These are phyloP conservation scores for Macquaria australasica DNA, from an alignment of 2,113 vertebrate genomes.

Conservation along the genomic window DNA sequence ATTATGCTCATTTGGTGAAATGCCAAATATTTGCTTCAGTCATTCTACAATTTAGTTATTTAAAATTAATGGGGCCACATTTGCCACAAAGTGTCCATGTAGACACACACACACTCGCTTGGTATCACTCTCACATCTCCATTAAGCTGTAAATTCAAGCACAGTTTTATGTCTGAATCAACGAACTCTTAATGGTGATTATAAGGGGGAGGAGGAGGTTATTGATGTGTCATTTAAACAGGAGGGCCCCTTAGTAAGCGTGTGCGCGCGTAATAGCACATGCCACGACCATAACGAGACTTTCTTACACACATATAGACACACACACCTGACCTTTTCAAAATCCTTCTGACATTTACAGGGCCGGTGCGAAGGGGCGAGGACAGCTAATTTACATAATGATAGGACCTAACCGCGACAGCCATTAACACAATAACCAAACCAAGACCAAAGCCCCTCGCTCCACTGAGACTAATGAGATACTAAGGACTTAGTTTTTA, in stretches of 20 bases:
- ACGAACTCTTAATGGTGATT: constrained; percentile 56
- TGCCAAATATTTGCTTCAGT: constrained; percentile 49
- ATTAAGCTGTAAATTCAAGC: constrained; percentile 64
- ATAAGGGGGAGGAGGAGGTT: constrained; percentile 36
- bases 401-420: constrained; percentile 62
- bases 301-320: constrained; percentile 46
- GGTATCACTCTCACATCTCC: constrained; percentile 33
- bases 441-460: constrained; percentile 37
- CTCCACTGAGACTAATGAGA: constrained; percentile 71
- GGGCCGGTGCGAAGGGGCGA: constrained; percentile 52
- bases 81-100: constrained; percentile 3
- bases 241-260: constrained; percentile 17
- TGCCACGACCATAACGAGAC: constrained; percentile 5
- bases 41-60: constrained; percentile 37
- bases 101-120: not conserved
- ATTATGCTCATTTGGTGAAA: constrained; percentile 56
- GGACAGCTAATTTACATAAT: constrained; percentile 79
- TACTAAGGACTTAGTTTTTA: constrained; percentile 65
- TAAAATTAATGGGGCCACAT: constrained; percentile 43
- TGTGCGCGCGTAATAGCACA: not conserved
- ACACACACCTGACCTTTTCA: constrained; percentile 77
- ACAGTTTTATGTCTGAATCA: constrained; percentile 70
- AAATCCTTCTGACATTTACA: constrained; percentile 81
- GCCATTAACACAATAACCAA: constrained; percentile 71
- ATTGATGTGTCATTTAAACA: constrained; percentile 68